A percentile compares a stretch with the other conserved stretches of the same genome.
Conservation (phyloP, 2,888 invertebrate species). For the Syrista parreyssii region DNA sequence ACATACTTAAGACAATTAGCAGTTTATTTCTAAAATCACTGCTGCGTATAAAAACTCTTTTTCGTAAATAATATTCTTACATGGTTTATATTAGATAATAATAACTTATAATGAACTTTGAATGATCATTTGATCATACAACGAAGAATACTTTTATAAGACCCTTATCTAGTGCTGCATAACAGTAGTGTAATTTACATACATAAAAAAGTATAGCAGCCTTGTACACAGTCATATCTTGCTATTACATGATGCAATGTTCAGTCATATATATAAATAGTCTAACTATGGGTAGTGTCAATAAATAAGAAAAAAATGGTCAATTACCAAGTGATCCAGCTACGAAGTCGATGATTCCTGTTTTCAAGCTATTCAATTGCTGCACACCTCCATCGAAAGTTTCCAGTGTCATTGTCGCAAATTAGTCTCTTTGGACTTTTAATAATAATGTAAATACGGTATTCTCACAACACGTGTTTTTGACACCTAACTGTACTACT, state of each 20-base stretch:
- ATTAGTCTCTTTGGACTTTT: background rate
- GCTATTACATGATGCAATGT: background rate
- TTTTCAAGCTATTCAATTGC: conserved; percentile 66
- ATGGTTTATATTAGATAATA: too few relatives aligned
- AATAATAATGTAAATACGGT: background rate
- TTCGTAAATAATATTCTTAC: too few relatives aligned
- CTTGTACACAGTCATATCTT: background rate
- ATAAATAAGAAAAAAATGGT: background rate
- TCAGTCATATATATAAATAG: background rate
- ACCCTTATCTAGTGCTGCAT: background rate
- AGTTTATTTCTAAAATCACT: too few relatives aligned
- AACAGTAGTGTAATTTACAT: background rate
- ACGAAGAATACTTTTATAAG: background rate
- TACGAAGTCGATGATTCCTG: conserved; percentile 82
- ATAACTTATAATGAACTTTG: too few relatives aligned
- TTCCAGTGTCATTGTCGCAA: conserved; percentile 41
- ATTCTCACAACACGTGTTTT: conserved; percentile 21
- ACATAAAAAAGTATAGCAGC: background rate
- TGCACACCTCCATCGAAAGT: conserved; percentile 26
- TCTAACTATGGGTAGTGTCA: background rate
- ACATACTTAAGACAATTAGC: too few relatives aligned
- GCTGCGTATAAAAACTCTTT: too few relatives aligned
- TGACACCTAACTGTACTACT: conserved; percentile 21
- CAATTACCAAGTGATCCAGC: conserved; percentile 83
- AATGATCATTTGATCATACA: too few relatives aligned